phyloP scores from a whole-genome alignment of 2,888 invertebrate genomes.

The Ypsolopha scabrella region DNA sequence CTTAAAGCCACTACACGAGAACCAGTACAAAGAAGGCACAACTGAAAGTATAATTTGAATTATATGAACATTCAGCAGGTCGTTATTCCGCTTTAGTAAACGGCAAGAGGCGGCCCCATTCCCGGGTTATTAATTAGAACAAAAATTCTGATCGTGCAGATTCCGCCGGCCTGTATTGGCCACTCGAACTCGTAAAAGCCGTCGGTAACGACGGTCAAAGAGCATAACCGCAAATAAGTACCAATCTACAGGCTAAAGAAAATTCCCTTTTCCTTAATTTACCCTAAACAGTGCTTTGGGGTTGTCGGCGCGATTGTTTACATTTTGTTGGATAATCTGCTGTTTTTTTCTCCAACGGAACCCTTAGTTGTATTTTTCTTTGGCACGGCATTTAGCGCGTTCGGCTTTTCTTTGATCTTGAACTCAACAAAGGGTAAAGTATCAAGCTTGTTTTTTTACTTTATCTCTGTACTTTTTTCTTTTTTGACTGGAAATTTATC shows the following conservation, averaged over 20 bases:
- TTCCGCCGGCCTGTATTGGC: conserved; percentile 64
- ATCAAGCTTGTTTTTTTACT: neutral
- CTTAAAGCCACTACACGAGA: too few species aligned
- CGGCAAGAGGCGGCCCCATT: conserved; percentile 41
- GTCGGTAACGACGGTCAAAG: conserved; percentile 69
- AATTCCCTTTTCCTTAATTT: conserved; percentile 65
- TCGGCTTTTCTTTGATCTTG: neutral
- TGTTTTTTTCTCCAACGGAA: conserved; percentile 9
- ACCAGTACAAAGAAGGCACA: neutral
- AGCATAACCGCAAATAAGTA: conserved; percentile 70
- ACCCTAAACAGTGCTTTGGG: conserved; percentile 56
- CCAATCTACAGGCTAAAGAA: conserved; percentile 59
- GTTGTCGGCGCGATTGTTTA: conserved; percentile 51
- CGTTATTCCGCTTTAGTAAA: conserved; percentile 51
- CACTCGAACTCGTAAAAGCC: conserved; percentile 67
- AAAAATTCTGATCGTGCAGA: conserved; percentile 67
- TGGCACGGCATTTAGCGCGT: conserved; percentile 1
- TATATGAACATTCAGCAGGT: conserved; percentile 36
- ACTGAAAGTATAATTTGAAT: conserved; percentile 24
- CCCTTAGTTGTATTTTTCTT: neutral
- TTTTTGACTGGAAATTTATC: too few species aligned
- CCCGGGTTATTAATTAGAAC: conserved; percentile 64
- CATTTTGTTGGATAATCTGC: conserved; percentile 43
- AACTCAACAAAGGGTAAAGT: conserved; percentile 3
- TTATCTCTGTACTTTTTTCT: conserved; percentile 3